Conservation (phyloP, 2,797 vertebrate genomes). For the Cyprinodon diabolis region DNA sequence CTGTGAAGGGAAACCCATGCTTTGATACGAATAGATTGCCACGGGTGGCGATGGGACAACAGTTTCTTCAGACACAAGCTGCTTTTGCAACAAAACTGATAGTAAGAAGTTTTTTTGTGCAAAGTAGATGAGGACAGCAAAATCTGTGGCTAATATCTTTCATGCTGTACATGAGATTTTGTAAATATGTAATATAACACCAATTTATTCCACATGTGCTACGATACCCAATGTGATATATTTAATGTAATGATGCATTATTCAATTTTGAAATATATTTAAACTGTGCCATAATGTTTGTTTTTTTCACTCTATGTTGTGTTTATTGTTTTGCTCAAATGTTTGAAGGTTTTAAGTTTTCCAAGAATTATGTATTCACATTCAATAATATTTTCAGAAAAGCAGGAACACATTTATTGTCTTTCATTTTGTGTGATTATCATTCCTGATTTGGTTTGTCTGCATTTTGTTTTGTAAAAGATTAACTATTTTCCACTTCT, state of each 20-base stretch:
- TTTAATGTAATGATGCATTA: slow-evolving; percentile 71
- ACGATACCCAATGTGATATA: slow-evolving; percentile 73
- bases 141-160: slow-evolving; percentile 36
- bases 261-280: slow-evolving; percentile 73
- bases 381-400: background rate
- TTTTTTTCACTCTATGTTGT: slow-evolving; percentile 29
- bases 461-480: background rate
- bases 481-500: background rate
- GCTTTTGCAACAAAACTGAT: slow-evolving; percentile 22
- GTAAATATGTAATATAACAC: slow-evolving; percentile 87
- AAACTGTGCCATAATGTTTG: slow-evolving; percentile 52
- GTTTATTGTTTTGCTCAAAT: slow-evolving; percentile 50
- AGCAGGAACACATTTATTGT: background rate
- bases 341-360: background rate
- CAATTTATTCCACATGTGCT: slow-evolving; percentile 73
- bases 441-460: background rate
- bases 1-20: slow-evolving; percentile 79
- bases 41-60: background rate
- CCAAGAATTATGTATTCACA: background rate
- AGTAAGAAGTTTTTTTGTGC: slow-evolving; percentile 32
- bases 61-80: slow-evolving; percentile 24
- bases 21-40: slow-evolving; percentile 18
- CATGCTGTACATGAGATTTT: slow-evolving; percentile 78
- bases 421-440: background rate
- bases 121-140: slow-evolving; percentile 15